Percentiles rank a stretch among this genome's conserved stretches.
phyloP scores from a whole-genome alignment of 2,113 vertebrate species.

The Chascanopsetta lugubris region DNA sequence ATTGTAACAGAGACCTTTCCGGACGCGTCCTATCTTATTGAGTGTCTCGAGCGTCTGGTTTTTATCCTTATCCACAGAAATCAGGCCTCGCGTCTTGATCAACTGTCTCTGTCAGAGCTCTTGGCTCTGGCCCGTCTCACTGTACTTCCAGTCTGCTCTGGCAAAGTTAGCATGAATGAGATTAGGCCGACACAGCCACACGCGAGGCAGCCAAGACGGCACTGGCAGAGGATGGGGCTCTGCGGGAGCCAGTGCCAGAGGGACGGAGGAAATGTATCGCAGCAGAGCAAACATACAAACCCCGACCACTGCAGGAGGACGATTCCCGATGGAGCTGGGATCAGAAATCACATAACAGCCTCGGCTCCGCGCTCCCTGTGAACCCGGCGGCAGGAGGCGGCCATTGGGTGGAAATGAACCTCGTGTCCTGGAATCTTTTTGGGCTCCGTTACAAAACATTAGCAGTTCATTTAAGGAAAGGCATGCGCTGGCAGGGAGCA shows the following conservation, averaged over 20 bases:
- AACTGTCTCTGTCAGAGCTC: slow-evolving; percentile 11
- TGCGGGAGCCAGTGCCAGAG: slow-evolving; percentile 4
- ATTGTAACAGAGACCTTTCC: slow-evolving; percentile 5
- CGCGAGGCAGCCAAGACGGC: slow-evolving; percentile 35
- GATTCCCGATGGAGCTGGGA: slow-evolving; percentile 2
- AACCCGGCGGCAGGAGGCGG: slow-evolving; percentile 41
- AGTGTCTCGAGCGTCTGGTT: slow-evolving; percentile 5
- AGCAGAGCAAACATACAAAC: slow-evolving; percentile 1
- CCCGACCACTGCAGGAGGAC: slow-evolving; percentile 1
- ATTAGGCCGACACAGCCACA: slow-evolving; percentile 41
- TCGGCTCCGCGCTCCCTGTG: slow-evolving; percentile 13
- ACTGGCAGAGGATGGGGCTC: slow-evolving; percentile 22
- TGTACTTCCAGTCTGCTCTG: slow-evolving; percentile 15
- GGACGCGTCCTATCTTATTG: slow-evolving; percentile 38
- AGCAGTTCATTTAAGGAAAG: slow-evolving; percentile 68
- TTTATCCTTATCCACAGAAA: slow-evolving; percentile 45
- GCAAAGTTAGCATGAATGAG: slow-evolving; percentile 39
- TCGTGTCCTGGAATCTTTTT: slow-evolving; percentile 19
- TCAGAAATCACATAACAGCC: slow-evolving; percentile 6
- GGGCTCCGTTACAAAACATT: slow-evolving; percentile 33
- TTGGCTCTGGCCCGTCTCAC: slow-evolving; percentile 10
- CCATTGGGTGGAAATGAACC: slow-evolving; percentile 47
- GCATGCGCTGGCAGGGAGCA: slow-evolving; percentile 43
- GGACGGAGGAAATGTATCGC: slow-evolving; percentile 19
- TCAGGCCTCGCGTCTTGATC: slow-evolving; percentile 1